A percentile compares a stretch with the other conserved stretches of the same genome.
Conservation (phyloP, 2,113 vertebrate species). For the Sinocyclocheilus anshuiensis region DNA sequence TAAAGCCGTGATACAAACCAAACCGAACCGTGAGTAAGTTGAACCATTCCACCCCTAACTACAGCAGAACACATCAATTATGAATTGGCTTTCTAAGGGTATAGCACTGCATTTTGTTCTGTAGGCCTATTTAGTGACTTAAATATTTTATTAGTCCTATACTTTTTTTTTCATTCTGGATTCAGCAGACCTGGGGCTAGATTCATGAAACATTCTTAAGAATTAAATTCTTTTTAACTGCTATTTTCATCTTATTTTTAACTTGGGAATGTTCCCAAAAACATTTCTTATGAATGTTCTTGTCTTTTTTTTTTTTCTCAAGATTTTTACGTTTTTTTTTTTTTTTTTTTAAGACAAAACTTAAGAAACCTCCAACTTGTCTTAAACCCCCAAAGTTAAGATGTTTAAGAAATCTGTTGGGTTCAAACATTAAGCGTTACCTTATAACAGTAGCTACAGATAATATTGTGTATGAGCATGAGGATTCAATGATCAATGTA, state of each 20-base stretch:
- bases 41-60: too few species aligned
- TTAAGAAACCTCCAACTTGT: too few species aligned
- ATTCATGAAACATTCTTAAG: not conserved
- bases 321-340: not conserved
- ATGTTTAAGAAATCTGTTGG: not conserved
- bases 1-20: too few species aligned
- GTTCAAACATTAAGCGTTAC: not conserved
- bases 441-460: too few species aligned
- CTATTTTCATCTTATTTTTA: not conserved
- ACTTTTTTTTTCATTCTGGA: not conserved
- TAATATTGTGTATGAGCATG: not conserved
- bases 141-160: not conserved
- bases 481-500: not conserved
- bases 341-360: too few species aligned
- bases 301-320: not conserved
- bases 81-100: not conserved
- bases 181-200: not conserved
- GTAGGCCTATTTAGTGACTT: not conserved
- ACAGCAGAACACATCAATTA: constrained; percentile 1
- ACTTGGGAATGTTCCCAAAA: not conserved
- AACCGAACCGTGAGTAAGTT: too few species aligned
- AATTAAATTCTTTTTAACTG: not conserved
- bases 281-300: not conserved
- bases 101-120: not conserved
- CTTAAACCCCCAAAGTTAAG: not conserved